Conservation (phyloP, 64 coral and sea anemone genomes). For the Hydrozoanthus tunicans region DNA sequence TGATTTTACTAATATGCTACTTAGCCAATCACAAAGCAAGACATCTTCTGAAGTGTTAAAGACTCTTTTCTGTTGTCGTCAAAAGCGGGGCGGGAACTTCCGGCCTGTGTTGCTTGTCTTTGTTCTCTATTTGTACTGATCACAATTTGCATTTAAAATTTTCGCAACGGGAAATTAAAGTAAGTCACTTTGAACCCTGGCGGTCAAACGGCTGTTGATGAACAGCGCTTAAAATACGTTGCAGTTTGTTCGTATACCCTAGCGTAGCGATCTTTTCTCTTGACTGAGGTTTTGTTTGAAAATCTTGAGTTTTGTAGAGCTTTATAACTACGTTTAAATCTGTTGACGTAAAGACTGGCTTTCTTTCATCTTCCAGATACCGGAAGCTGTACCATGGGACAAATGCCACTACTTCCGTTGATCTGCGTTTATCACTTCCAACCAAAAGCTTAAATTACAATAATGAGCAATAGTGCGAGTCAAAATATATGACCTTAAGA, state of each 20-base stretch:
- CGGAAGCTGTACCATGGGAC: conserved; percentile 80
- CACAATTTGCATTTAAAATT: conserved; percentile 96
- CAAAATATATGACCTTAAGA: conserved; percentile 85
- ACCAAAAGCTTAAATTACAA: conserved; percentile 97
- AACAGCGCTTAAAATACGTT: conserved; percentile 25
- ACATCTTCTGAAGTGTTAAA: conserved; percentile 58
- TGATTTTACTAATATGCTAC: conserved; percentile 75
- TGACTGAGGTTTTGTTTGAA: background rate
- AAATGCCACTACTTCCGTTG: conserved; percentile 94
- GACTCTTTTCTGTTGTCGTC: conserved; percentile 90
- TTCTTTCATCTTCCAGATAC: conserved; percentile 71
- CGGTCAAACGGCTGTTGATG: conserved; percentile 47
- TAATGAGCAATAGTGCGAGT: conserved; percentile 75
- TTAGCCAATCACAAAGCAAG: conserved; percentile 82
- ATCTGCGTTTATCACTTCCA: conserved; percentile 89
- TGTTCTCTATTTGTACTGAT: conserved; percentile 91
- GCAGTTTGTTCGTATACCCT: background rate
- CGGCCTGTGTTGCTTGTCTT: conserved; percentile 85
- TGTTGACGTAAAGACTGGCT: conserved; percentile 57
- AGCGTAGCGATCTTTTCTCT: background rate
- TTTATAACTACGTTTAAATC: conserved; percentile 1
- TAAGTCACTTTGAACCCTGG: conserved; percentile 58
- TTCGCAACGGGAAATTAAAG: conserved; percentile 93
- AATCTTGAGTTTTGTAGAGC: conserved; percentile 8
- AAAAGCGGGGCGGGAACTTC: conserved; percentile 91